Base-by-base conservation (phyloP, 2,113 vertebrate species). In the Gymnarchus niloticus region DNA sequence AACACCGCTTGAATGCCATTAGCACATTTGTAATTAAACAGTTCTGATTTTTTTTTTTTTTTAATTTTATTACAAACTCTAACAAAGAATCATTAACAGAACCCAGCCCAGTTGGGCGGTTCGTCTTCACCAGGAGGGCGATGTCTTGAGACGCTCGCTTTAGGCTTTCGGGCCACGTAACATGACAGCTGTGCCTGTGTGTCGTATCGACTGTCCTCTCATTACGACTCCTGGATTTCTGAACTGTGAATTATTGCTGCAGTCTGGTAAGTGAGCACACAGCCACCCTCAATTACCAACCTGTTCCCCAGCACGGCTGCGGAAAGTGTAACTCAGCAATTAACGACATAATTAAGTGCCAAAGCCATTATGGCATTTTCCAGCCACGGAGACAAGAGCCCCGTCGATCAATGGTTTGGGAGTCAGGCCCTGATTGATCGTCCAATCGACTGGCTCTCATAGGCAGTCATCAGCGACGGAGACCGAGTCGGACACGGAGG, bases 331-430 rank as follows among this genome's bases (percentile, higher is more conserved):
- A 94, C 91, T 91, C 88, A 89, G 91, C 94, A 94, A 93, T 94
- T 92, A 93, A 93, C 92, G 90, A 89, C 88, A 83, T 94, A 94
- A 94, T 94, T 94, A 94, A 94, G 92, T 92, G 91, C 87, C 91
- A 88, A 91, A 93, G 91, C 92, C 91, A 92, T 93, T 91, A 92
- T 91, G 90, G 90, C 89, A 85, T 93, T 91, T 94, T 91, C 92
- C 93, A 93, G 90, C 94, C 92, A 93, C 92, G 91, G 94, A 92
- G 94, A 94, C 93, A 93, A 94, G 93, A 92, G 90, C 87, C 83
- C 85, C 92, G 94, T 95, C 87, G 94, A 95, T 93, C 86, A 87
- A 83, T 33, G 48, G 80, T 65, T 69, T 51, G 85, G 52, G 78
- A 81, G 91, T 92, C 90, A 81, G 88, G 84, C 89, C 87, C 88